Evolutionary conservation across 2,113 vertebrate genomes (phyloP).

Genomic region (human (Homo sapiens)): DNA sequence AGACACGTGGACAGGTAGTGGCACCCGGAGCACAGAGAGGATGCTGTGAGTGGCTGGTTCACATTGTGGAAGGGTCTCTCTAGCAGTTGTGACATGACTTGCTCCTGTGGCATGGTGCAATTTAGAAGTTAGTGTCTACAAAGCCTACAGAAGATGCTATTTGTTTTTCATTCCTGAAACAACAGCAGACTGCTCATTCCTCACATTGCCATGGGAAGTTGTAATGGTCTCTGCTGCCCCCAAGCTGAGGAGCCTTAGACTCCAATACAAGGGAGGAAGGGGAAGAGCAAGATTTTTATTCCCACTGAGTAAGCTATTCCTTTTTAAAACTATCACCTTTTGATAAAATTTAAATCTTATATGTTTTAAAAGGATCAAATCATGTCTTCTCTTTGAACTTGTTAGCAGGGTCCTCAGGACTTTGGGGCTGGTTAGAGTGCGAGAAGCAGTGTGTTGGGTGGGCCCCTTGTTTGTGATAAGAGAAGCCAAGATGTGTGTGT

Average conservation of each 20-base stretch:
- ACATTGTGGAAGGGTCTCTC: not conserved
- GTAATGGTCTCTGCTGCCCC: not conserved
- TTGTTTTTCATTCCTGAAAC: slow-evolving; percentile 5
- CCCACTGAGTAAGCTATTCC: not conserved
- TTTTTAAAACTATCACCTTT: not conserved
- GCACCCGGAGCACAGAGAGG: not conserved
- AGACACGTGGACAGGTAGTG: not conserved
- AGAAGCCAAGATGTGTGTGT: not conserved
- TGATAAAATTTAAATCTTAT: not conserved
- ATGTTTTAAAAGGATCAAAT: not conserved
- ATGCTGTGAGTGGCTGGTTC: not conserved
- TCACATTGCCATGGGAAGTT: not conserved
- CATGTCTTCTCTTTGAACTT: not conserved
- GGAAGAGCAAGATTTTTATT: not conserved
- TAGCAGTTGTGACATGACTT: not conserved
- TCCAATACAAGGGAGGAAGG: not conserved
- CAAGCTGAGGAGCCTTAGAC: not conserved
- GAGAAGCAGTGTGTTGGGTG: not conserved
- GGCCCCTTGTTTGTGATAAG: not conserved
- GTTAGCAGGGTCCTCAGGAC: not conserved
- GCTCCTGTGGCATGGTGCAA: not conserved
- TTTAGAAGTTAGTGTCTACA: not conserved
- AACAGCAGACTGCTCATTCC: not conserved
- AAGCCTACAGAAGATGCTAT: not conserved
- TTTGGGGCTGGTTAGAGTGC: not conserved